A percentile compares a stretch with the other conserved stretches of the same genome.
These are phyloP conservation scores for Catharus bicknelli DNA, from an alignment of 2,113 vertebrate species.

Conservation along the genomic window DNA sequence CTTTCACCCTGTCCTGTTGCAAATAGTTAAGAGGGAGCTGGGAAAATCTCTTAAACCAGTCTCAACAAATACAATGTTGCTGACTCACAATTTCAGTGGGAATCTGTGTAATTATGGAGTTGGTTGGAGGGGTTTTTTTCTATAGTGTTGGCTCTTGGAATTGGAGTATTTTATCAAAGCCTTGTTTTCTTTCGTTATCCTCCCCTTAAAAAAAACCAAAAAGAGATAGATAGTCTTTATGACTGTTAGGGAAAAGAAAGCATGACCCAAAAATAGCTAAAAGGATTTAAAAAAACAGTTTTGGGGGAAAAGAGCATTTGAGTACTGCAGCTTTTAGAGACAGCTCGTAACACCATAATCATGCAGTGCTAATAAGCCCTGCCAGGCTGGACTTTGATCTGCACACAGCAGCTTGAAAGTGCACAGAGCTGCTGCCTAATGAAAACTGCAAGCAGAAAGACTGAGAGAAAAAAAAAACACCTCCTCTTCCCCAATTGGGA, in stretches of 20 bases:
- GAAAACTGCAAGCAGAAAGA: slow-evolving; percentile 47
- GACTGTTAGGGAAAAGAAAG: background rate
- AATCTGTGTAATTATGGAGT: background rate
- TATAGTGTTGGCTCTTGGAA: background rate
- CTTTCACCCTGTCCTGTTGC: background rate
- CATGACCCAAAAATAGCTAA: background rate
- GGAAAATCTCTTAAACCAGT: background rate
- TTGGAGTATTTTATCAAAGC: background rate
- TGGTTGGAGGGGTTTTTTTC: background rate
- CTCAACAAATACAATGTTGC: background rate
- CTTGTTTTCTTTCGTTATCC: background rate
- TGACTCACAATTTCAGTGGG: background rate
- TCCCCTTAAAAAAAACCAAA: background rate
- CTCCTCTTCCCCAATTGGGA: background rate
- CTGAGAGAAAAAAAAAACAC: background rate
- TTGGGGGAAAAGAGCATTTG: background rate
- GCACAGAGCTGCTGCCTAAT: slow-evolving; percentile 31
- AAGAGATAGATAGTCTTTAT: background rate
- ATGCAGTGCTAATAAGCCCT: slow-evolving; percentile 51
- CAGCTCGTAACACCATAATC: slow-evolving; percentile 40
- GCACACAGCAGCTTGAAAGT: slow-evolving; percentile 25
- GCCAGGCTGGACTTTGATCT: slow-evolving; percentile 63
- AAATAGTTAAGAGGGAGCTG: background rate
- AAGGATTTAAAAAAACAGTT: background rate
- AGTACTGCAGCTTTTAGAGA: slow-evolving; percentile 35